phyloP scores from a whole-genome alignment of 2,888 invertebrate genomes.

The Cabera pusaria region DNA sequence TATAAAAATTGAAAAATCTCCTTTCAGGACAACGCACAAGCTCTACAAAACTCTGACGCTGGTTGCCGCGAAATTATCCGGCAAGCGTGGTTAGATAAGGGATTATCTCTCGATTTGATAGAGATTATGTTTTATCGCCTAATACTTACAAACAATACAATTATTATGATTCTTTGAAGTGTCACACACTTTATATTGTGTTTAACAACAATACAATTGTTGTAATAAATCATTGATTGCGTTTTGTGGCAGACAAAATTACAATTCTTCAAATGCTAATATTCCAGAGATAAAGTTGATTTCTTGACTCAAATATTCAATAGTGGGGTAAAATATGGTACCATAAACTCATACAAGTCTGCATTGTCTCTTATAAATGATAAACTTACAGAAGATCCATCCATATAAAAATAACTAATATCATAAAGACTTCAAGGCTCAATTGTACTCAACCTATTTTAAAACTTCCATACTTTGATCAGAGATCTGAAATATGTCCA shows the following conservation, averaged over 20 bases:
- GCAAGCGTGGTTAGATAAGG: slow-evolving; percentile 11
- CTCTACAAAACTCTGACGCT: slow-evolving; percentile 22
- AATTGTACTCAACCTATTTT: too few relatives aligned
- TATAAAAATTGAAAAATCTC: not conserved
- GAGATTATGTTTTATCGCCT: slow-evolving; percentile 23
- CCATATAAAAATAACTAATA: too few relatives aligned
- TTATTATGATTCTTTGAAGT: too few relatives aligned
- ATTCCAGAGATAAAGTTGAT: slow-evolving; percentile 4
- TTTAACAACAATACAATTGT: slow-evolving; percentile 19
- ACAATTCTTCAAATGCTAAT: slow-evolving; percentile 6
- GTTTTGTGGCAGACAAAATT: slow-evolving; percentile 13
- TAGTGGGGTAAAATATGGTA: slow-evolving; percentile 12
- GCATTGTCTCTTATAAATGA: not conserved
- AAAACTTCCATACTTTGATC: too few relatives aligned
- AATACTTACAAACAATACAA: too few relatives aligned
- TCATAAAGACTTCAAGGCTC: too few relatives aligned
- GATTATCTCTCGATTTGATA: slow-evolving; percentile 8
- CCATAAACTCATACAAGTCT: slow-evolving; percentile 7
- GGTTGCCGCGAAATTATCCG: slow-evolving; percentile 26
- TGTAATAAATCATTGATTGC: slow-evolving; percentile 12
- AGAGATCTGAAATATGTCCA: too few relatives aligned
- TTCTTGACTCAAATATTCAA: slow-evolving; percentile 13
- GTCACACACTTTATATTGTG: too few relatives aligned
- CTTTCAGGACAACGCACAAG: not conserved
- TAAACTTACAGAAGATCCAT: not conserved